phyloP scores from a whole-genome alignment of 2,888 invertebrate species.

The Gastrophysa polygoni region DNA sequence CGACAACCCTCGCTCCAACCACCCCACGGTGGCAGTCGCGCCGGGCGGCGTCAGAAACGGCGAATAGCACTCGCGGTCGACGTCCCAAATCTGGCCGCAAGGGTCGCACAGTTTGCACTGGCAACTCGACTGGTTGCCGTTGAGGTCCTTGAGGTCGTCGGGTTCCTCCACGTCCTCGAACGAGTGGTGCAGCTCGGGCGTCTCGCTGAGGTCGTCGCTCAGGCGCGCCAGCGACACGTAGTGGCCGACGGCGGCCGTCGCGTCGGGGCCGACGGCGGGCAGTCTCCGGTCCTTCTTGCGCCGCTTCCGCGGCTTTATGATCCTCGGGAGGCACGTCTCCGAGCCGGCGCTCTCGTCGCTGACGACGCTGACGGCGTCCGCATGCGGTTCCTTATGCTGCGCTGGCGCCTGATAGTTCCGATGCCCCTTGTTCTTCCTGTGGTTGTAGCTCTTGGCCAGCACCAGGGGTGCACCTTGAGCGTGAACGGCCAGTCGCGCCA shows the following conservation, averaged over 20 bases:
- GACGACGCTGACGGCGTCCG: constrained; percentile 73
- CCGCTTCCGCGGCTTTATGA: constrained; percentile 87
- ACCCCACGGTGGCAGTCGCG: not conserved
- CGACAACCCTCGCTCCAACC: constrained; percentile 44
- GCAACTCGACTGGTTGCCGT: constrained; percentile 60
- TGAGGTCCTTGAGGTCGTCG: constrained; percentile 52
- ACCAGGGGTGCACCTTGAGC: constrained; percentile 87
- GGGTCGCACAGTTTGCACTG: constrained; percentile 81
- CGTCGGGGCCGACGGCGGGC: too few relatives aligned
- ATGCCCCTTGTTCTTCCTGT: constrained; percentile 52
- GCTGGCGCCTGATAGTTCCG: constrained; percentile 42
- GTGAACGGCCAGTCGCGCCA: constrained; percentile 80
- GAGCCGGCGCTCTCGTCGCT: constrained; percentile 80
- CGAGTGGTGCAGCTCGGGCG: constrained; percentile 55
- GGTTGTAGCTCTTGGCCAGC: constrained; percentile 67
- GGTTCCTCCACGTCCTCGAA: constrained; percentile 57
- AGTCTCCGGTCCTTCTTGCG: constrained; percentile 89
- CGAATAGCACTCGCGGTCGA: constrained; percentile 65
- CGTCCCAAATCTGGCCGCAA: constrained; percentile 76
- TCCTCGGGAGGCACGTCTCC: constrained; percentile 82
- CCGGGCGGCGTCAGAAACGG: constrained; percentile 61
- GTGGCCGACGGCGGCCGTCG: too few relatives aligned
- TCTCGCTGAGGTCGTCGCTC: constrained; percentile 45
- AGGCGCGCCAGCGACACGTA: constrained; percentile 26
- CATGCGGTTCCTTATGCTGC: constrained; percentile 42